Evolutionary conservation across 2,113 vertebrate species (phyloP), one percentile per base, ranked within the genome.

Genomic region (Tapirus terrestris): DNA sequence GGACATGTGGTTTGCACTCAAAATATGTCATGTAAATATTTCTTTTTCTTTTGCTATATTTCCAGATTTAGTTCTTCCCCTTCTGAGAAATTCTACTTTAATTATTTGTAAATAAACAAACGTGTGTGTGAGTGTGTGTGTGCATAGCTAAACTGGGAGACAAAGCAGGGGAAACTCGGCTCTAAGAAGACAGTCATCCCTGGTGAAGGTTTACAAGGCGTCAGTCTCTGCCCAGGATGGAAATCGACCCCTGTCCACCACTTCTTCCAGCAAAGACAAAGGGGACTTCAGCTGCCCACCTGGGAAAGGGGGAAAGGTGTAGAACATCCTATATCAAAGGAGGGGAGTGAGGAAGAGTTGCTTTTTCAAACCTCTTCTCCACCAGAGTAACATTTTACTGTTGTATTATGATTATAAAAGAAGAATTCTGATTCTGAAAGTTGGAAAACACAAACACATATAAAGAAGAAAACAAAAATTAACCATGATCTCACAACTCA

Each of bases 1-100:
- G 36, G 43, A 68, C 51, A 36, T 21, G 43, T 53, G 31, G n/a
- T 48, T 81, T 94, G 67, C 20, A 79, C 68, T 94, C 36, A 36
- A 82, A 87, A 86, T 58, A 58, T 31, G 11, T 77, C 73, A 29
- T 43, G 9, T 67, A 93, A 94, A 88, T 87, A 77, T 93, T 88
- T 84, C 51, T 91, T 84, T 96, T 70, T 84, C 61, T 72, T 75
- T 89, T 96, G 73, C 45, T 91, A 33, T 25, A 70, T 94, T 93
- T 36, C 16, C 82, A 95, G 39, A 36, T 92, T 91, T 94, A 92
- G 58, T 27, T 61, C 51, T 31, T 86, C 58, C 36, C 4, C 75
- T 88, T 84, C 77, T 89, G 63, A 92, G 61, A 93, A 94, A 82
- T 86, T 81, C 39, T 76, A 63, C 56, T 89, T 80, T 84, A 77